Percentiles rank a stretch among this genome's conserved stretches.
Conservation (phyloP, 2,888 invertebrate genomes). For the Tipula vernalis region DNA sequence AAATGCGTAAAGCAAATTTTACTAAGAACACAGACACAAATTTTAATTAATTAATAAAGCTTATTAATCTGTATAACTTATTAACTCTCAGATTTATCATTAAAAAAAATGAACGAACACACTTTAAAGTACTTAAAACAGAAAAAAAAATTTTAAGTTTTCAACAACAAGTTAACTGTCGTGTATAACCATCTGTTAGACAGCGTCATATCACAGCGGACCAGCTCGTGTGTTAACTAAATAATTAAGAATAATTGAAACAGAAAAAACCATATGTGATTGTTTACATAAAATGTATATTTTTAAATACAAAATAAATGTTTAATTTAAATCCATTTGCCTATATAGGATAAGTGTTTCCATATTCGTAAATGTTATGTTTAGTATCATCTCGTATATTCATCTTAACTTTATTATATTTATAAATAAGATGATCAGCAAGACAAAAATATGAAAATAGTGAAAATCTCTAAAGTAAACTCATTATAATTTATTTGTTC, state of each 20-base stretch:
- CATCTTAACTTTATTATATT: neutral
- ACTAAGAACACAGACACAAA: neutral
- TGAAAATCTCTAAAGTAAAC: neutral
- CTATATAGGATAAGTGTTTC: neutral
- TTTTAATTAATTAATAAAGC: neutral
- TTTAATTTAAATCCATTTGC: neutral
- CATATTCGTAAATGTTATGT: neutral
- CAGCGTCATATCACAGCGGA: neutral
- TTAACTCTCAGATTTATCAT: neutral
- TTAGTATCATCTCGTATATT: neutral
- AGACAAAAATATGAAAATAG: neutral
- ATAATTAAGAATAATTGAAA: neutral
- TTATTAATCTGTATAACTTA: neutral
- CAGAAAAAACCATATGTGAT: neutral
- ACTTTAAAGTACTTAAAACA: neutral
- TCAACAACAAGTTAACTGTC: neutral
- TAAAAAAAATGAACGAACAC: neutral
- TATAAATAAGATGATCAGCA: neutral
- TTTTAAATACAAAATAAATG: neutral
- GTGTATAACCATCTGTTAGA: neutral
- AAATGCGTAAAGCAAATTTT: neutral
- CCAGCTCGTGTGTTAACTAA: neutral
- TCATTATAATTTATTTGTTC: neutral
- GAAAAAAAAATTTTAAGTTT: neutral
- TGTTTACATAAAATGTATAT: neutral